phyloP scores from a whole-genome alignment of 2,113 vertebrate species.

The Tonatia bakeri region DNA sequence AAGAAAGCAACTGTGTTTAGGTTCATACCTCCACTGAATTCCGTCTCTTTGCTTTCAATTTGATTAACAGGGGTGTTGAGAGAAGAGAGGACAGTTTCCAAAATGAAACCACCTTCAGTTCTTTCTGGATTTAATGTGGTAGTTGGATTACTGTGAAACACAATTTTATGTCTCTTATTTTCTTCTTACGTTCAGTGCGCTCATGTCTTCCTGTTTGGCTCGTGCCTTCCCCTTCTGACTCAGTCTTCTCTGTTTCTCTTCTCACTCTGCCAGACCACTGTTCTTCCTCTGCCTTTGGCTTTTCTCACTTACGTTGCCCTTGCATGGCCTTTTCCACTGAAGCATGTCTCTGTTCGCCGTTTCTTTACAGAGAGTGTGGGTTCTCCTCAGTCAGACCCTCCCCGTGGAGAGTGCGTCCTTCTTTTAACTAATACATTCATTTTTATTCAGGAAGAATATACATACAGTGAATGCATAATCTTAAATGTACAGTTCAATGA shows the following conservation, averaged over 20 bases:
- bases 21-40: not conserved
- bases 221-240: constrained; percentile 60
- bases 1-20: not conserved
- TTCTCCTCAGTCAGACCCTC: not conserved
- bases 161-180: constrained; percentile 6
- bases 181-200: constrained; percentile 9
- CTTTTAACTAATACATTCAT: not conserved
- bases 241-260: constrained; percentile 44
- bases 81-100: not conserved
- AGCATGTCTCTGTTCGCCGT: not conserved
- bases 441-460: not conserved
- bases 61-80: not conserved
- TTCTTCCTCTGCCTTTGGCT: constrained; percentile 2
- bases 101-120: not conserved
- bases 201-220: constrained; percentile 52
- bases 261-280: not conserved
- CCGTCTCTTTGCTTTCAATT: not conserved
- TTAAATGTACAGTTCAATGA: not conserved
- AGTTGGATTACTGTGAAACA: not conserved
- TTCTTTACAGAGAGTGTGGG: not conserved
- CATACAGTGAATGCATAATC: not conserved
- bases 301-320: not conserved
- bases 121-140: not conserved
- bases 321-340: not conserved
- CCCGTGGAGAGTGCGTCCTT: not conserved